Percentiles rank a stretch among this genome's conserved stretches.
Conservation (phyloP, 2,113 vertebrate genomes). For the Serilophus lunatus region DNA sequence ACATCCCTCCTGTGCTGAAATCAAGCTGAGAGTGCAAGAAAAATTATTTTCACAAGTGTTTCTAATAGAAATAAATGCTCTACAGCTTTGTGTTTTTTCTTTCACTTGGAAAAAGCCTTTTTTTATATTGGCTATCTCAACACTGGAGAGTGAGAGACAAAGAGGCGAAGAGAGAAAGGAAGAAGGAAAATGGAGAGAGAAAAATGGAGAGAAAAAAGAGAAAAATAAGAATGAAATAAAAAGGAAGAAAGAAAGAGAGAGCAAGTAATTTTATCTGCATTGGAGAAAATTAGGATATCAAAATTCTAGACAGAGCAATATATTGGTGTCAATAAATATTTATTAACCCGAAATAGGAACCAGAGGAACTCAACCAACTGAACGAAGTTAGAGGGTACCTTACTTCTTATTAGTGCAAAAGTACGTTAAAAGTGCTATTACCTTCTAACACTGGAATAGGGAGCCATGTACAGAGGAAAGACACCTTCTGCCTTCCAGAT, state of each 20-base stretch:
- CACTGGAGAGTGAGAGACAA: background rate
- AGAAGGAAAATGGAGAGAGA: background rate
- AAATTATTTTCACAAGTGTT: conserved; percentile 46
- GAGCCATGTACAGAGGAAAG: background rate
- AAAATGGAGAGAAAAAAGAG: background rate
- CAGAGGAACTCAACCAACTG: background rate
- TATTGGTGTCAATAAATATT: background rate
- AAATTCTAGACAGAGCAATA: background rate
- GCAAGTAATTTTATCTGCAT: background rate
- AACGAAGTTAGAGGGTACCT: background rate
- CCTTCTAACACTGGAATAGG: background rate
- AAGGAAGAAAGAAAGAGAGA: background rate
- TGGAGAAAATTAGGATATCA: background rate
- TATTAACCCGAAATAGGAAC: background rate
- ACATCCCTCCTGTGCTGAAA: conserved; percentile 20
- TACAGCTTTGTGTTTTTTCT: background rate
- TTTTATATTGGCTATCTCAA: background rate
- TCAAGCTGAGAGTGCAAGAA: background rate
- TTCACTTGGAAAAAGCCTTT: background rate
- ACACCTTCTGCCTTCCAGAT: background rate
- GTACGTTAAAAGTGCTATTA: background rate
- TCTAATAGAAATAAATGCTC: background rate
- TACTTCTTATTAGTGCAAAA: background rate
- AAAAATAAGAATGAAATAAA: background rate
- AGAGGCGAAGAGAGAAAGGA: background rate